Percentiles rank a stretch among this genome's conserved stretches.
phyloP scores from a whole-genome alignment of 1,140 invertebrate genomes.

The Saccostrea echinata region DNA sequence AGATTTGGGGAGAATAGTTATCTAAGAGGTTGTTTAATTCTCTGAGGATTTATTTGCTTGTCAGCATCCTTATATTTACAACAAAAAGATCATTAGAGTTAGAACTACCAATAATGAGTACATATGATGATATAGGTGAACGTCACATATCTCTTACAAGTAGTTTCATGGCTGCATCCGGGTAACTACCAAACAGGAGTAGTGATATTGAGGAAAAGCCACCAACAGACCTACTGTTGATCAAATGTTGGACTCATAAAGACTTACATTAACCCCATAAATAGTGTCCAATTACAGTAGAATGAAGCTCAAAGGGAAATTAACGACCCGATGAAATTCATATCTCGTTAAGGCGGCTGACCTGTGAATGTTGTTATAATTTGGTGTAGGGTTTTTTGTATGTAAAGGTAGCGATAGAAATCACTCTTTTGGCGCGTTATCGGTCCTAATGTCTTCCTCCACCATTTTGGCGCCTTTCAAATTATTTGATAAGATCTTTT shows the following conservation, averaged over 20 bases:
- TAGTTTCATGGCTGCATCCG: neutral
- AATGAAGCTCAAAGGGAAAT: constrained; percentile 38
- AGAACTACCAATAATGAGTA: too few relatives aligned
- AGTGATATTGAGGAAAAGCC: neutral
- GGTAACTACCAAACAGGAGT: neutral
- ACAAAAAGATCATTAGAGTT: too few relatives aligned
- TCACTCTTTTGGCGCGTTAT: constrained; percentile 22
- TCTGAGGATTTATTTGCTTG: too few relatives aligned
- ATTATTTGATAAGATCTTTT: constrained; percentile 47
- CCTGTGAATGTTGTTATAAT: constrained; percentile 31
- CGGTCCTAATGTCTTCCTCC: constrained; percentile 17
- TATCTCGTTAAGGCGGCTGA: constrained; percentile 15
- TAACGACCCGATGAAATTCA: constrained; percentile 39
- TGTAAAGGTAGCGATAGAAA: constrained; percentile 33
- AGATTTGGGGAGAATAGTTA: too few relatives aligned
- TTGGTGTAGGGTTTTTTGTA: constrained; percentile 15
- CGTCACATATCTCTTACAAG: too few relatives aligned
- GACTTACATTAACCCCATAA: constrained; percentile 35
- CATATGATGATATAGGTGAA: too few relatives aligned
- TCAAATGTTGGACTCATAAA: constrained; percentile 17
- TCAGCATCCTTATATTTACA: too few relatives aligned
- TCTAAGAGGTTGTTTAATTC: too few relatives aligned
- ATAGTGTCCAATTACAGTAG: constrained; percentile 32
- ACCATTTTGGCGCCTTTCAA: constrained; percentile 42
- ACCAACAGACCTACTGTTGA: neutral